Conservation (phyloP, 1,140 invertebrate species). For the Neodiprion lecontei region DNA sequence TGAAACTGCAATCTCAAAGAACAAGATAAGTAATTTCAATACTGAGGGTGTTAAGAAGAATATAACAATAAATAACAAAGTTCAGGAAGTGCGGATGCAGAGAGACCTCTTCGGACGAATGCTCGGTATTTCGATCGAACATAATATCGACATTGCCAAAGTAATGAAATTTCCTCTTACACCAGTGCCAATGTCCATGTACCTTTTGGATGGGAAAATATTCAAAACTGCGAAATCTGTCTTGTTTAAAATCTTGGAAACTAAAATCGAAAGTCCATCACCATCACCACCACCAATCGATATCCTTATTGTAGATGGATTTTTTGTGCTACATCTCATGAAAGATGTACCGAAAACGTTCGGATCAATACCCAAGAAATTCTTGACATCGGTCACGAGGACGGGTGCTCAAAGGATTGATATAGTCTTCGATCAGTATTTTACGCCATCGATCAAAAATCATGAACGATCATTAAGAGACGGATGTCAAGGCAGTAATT, state of each 20-base stretch:
- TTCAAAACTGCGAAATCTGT: conserved; percentile 30
- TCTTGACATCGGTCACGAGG: conserved; percentile 10
- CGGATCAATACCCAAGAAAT: conserved; percentile 19
- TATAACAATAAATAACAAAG: conserved; percentile 25
- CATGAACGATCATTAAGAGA: conserved; percentile 19
- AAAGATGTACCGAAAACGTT: background rate
- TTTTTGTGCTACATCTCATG: background rate
- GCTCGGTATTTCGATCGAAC: conserved; percentile 27
- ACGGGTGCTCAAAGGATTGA: conserved; percentile 10
- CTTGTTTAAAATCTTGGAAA: conserved; percentile 7
- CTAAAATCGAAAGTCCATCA: background rate
- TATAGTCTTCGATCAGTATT: conserved; percentile 25
- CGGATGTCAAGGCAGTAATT: conserved; percentile 17
- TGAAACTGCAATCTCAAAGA: conserved; percentile 32
- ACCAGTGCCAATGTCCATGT: conserved; percentile 29
- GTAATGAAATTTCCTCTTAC: conserved; percentile 27
- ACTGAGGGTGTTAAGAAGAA: conserved; percentile 28
- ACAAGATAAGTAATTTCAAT: conserved; percentile 36
- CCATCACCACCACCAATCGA: background rate
- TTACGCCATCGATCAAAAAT: conserved; percentile 27
- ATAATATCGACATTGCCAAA: conserved; percentile 33
- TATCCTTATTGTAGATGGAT: conserved; percentile 1
- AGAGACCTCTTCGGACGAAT: conserved; percentile 35
- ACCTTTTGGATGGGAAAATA: conserved; percentile 32
- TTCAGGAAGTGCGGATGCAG: conserved; percentile 34